Base-by-base conservation (phyloP, 2,797 vertebrate species). In the Sebastolobus altivelis region DNA sequence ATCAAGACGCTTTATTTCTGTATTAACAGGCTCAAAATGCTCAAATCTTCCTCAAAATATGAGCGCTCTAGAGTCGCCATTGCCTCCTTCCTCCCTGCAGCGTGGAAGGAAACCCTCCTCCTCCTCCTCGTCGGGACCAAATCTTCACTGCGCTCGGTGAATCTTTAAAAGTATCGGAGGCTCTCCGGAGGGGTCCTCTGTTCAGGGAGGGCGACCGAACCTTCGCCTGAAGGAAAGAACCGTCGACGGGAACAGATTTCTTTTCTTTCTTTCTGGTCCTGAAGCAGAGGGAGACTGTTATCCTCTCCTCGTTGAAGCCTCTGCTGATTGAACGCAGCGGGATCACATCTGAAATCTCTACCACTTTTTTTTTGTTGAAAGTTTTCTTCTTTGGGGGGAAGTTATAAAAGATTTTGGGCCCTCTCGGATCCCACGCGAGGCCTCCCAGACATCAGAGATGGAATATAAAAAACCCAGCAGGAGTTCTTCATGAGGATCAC, bases 251-350 rank as follows among this genome's bases (percentile, higher is more conserved):
- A 85, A 76, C 55, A 27, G 55, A 18, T 54, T 76, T 72, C 35
- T n/a, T 11, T 5, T 22, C 49, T 62, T 65, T 14, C 16, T 55
- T 62, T 56, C 14, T 43, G 35, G 16, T 31, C 35, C 25, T 29
- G 68, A 20, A 61, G 71, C 43, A 46, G 43, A 46, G 6, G 43
- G 43, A 82, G 18, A 58, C 67, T 27, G n/a, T 54, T 43, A 43
- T 63, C 58, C 56, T 29, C 55, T 31, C 31, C 31, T 60, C 13
- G 3, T 35, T 4, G 49, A 75, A 69, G 20, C 43, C 16, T 80
- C 71, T 78, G 71, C 43, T 79, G 80, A 73, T 18, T 37, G 52
- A 80, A 18, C 35, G 2, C 83, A 76, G 74, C 31, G 3, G 72
- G 40, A 71, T 65, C 29, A 38, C 43, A 73, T 59, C 55, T 27